Evolutionary conservation across 2,797 vertebrate genomes (phyloP), one percentile per base, ranked within the genome.

Genomic region (Enteromius radiatus): DNA sequence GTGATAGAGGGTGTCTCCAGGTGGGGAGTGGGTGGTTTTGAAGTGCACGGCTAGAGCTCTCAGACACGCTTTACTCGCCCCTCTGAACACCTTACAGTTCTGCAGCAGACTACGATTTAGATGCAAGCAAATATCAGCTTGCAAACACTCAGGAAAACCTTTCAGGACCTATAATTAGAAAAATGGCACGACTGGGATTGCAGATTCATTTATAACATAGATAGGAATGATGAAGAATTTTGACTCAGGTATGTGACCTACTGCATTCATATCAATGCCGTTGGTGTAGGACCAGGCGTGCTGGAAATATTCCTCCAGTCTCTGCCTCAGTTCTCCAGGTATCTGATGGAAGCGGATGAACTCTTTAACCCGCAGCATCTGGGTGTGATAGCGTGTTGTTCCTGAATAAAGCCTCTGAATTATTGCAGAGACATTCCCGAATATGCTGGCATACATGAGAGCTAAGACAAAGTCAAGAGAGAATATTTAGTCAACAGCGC

Each of bases 271-370:
- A 91, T 99, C 96, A 0, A 98, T 98, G 90, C 97, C 97, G 0
- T 98, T 99, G 83, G 98, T 98, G 92, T 99, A 99, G 85, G 97
- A 97, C 98, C 98, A 99, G 87, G 97, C 97, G 0, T 98, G 98
- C 87, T 99, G 98, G 89, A 99, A 98, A 84, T 99, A 98, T 83
- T 99, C 98, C 89, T 98, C 97, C 23, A 99, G 95, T 77, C 96
- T 95, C 85, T 97, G 97, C 17, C 97, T 95, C 82, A 99, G 94
- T 0, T 95, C 92, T 36, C 93, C 96, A 26, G 98, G 97, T 86
- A 99, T 98, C 91, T 99, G 98, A 88, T 99, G 97, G 90, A 99
- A 99, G 88, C 98, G 96, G 84, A 99, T 99, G 91, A 99, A 99
- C 91, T 99, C 98, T 88, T 96, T 97, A 65, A 99, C 97, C 4